A percentile compares a stretch with the other conserved stretches of the same genome.
Evolutionary conservation across 2,888 invertebrate genomes (phyloP).

Genomic region (Leptogaster cylindrica): DNA sequence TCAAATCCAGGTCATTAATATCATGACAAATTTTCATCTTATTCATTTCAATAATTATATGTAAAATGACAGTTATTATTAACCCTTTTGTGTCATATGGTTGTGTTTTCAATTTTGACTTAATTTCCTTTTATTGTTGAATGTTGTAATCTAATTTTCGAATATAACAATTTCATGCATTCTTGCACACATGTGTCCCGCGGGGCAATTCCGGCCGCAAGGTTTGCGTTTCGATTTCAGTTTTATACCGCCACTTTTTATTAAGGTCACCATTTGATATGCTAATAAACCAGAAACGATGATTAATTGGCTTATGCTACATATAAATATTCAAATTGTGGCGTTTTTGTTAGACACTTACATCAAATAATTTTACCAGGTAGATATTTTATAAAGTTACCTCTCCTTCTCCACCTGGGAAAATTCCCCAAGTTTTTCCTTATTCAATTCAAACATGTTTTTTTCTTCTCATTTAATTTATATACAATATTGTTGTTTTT

Average conservation of each 20-base stretch:
- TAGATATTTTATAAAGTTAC: slow-evolving; percentile 33
- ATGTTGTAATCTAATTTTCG: slow-evolving; percentile 1
- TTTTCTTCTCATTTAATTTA: too few relatives aligned
- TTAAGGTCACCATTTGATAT: slow-evolving; percentile 35
- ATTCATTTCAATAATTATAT: too few relatives aligned
- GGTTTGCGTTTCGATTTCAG: neutral
- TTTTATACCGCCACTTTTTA: slow-evolving; percentile 1
- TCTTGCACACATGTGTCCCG: slow-evolving; percentile 12
- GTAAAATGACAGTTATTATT: too few relatives aligned
- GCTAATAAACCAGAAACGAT: slow-evolving; percentile 40
- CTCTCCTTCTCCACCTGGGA: neutral
- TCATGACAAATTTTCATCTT: too few relatives aligned
- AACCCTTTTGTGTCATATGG: too few relatives aligned
- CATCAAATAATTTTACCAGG: slow-evolving; percentile 34
- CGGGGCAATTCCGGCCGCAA: neutral
- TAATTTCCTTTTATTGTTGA: neutral
- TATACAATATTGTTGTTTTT: neutral
- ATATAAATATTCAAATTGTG: slow-evolving; percentile 39
- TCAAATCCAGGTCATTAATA: too few relatives aligned
- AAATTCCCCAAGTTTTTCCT: too few relatives aligned
- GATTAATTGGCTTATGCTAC: slow-evolving; percentile 39
- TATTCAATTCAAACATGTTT: too few relatives aligned
- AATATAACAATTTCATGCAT: slow-evolving; percentile 28
- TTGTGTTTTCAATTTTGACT: too few relatives aligned
- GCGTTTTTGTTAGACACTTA: slow-evolving; percentile 34